Evolutionary conservation across 1,140 invertebrate species (phyloP), one percentile per base, ranked within the genome.

Genomic region (Drosophila azteca): DNA sequence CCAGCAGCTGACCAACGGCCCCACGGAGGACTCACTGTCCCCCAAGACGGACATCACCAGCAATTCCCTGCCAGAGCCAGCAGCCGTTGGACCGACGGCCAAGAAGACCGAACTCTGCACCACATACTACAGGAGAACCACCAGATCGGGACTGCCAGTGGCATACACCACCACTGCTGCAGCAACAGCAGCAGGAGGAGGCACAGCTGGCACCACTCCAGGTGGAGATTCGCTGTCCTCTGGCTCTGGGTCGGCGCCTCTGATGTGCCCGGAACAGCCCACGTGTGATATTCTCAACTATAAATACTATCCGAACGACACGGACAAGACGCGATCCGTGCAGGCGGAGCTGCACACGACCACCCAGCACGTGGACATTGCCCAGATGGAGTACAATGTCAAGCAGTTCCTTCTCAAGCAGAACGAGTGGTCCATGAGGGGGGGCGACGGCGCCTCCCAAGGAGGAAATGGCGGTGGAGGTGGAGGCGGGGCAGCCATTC

Each of bases 361-460:
- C 52, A 91, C 87, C 2, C 80, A 91, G 31, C 79, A 79, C 17
- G 88, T 92, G 54, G 93, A 94, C 81, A 92, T 94, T 52, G 93
- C 93, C 15, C 92, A 93, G 74, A 94, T 94, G 93, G 94, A 94
- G 73, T 94, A 94, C 79, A 94, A 94, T 88, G 94, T 94, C 3
- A 94, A 94, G 87, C 93, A 94, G 75, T 94, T 94, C 72, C 79
- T 94, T 68, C 80, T 94, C 54, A 94, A 94, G 61, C 93, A 94
- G 15, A 93, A 93, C 13, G 93, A 93, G 74, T 94, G 94, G 94
- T 93, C 92, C 13, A 93, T 92, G 74, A 75, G 84, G 2, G 62
- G 66, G 1, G 62, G 66, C n/a, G 48, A 46, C 13, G 43, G 49
- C 22, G 20, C 39, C 35, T 4, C 31, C 31, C 31, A 35, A n/a